Conservation (phyloP, 2,888 invertebrate genomes). For the Conistra vaccinii region DNA sequence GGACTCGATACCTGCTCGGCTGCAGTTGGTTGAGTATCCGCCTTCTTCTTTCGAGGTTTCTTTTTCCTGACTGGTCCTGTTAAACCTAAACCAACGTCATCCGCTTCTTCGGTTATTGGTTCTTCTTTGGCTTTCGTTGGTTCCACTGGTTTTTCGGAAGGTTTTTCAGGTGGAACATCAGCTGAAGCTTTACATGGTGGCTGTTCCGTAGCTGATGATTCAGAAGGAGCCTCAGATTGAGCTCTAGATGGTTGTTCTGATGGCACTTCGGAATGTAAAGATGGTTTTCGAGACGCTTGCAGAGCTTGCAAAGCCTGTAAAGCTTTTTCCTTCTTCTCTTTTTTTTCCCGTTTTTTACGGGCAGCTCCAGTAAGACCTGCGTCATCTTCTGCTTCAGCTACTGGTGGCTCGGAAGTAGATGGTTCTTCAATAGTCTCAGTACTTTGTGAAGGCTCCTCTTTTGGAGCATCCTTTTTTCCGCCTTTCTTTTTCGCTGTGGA, state of each 20-base stretch:
- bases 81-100: conserved; percentile 63
- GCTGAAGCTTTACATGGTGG: conserved; percentile 8
- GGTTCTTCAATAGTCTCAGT: conserved; percentile 39
- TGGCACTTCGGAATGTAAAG: conserved; percentile 21
- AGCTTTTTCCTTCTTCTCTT: conserved; percentile 69
- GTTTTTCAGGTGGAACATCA: conserved; percentile 5
- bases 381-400: conserved; percentile 49
- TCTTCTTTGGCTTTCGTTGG: conserved; percentile 11
- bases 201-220: conserved; percentile 12
- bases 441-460: conserved; percentile 47
- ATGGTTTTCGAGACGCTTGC: conserved; percentile 47
- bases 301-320: conserved; percentile 46
- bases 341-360: conserved; percentile 65
- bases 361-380: conserved; percentile 51
- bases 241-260: conserved; percentile 39
- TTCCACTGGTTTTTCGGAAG: conserved; percentile 22
- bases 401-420: conserved; percentile 45
- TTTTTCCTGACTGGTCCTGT: conserved; percentile 61
- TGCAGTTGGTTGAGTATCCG: conserved; percentile 27
- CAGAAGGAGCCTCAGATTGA: conserved; percentile 49
- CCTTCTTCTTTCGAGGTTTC: conserved; percentile 63
- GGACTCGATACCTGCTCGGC: conserved; percentile 20
- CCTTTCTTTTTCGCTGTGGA: conserved; percentile 68
- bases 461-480: conserved; percentile 55
- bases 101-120: conserved; percentile 37